Evolutionary conservation across 30 jellyfish, hydroid and myxozoan species (phyloP).

Genomic region (Hydra vulgaris): DNA sequence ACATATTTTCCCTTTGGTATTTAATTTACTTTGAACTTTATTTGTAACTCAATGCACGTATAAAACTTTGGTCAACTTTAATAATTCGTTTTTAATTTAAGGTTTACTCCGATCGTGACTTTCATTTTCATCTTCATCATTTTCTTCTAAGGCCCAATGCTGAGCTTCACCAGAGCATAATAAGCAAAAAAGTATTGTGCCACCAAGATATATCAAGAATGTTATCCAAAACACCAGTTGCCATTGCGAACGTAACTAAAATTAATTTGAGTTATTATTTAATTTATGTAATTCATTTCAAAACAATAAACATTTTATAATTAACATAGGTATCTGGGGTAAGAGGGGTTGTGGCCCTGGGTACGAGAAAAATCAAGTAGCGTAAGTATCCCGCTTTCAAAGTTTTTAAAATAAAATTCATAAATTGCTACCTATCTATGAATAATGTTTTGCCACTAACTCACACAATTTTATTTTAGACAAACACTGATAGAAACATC

Average conservation of each 20-base stretch:
- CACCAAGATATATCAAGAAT: slow-evolving; percentile 63
- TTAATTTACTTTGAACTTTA: too few species aligned
- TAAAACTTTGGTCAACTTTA: background rate
- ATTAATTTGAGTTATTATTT: too few species aligned
- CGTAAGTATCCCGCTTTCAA: too few species aligned
- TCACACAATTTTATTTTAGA: background rate
- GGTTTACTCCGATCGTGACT: background rate
- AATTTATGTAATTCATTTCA: background rate
- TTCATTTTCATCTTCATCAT: slow-evolving; percentile 33
- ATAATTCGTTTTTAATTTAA: background rate
- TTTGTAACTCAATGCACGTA: too few species aligned
- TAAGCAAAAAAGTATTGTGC: slow-evolving; percentile 66
- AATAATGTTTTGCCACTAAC: too few species aligned
- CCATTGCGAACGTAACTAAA: slow-evolving; percentile 91
- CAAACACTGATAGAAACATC: background rate
- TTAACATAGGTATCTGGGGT: too few species aligned
- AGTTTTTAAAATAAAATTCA: too few species aligned
- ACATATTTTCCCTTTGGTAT: too few species aligned
- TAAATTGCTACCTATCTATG: too few species aligned
- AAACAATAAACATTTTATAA: too few species aligned
- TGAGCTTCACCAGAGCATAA: slow-evolving; percentile 92
- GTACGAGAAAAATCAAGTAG: too few species aligned
- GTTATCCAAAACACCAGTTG: slow-evolving; percentile 92
- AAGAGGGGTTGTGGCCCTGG: too few species aligned
- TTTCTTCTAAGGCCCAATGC: slow-evolving; percentile 69